Base-by-base conservation (phyloP, 1,140 invertebrate genomes). In the Aphelinus atriplicis region DNA sequence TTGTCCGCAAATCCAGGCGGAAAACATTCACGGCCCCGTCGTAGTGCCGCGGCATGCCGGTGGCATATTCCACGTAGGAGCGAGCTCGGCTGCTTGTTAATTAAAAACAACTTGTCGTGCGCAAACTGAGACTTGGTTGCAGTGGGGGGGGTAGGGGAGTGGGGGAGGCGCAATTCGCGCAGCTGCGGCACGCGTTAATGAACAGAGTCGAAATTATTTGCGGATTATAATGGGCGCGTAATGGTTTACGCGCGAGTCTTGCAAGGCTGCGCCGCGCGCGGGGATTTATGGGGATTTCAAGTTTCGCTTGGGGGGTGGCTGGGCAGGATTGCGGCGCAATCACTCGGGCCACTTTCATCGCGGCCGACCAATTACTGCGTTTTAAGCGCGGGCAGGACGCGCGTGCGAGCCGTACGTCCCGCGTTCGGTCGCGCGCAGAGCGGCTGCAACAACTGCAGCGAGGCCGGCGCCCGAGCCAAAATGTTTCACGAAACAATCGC, bases 321-420 rank as follows among this genome's bases (percentile, higher is more conserved):
- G 47, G 50, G 7, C 53, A 57, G 43, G 48, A 26, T 57, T 57
- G n/a, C 45, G 7, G 50, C 55, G 43, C 61, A 75, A 63, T 67
- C 4, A 42, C 58, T 45, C 73, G 78, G 71, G 73, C 26, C 26
- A 26, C 26, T 26, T 26, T 26, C 26, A 26, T 26, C 26, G 26
- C 26, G 26, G 26, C 26, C 77, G 77, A 73, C 74, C 79, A 81
- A 81, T 81, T 81, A 81, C 78, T 75, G 26, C 26, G 77, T 80
- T 80, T 81, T 80, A 79, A 80, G 75, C 63, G 68, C 62, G 58
- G 26, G 26, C 26, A 26, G 26, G 26, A 26, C 26, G 26, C 26
- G 26, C 26, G 26, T 26, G 26, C 26, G 26, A 26, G 26, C 26
- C 26, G 26, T 26, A 26, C 26, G 26, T 26, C 26, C 26, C 26